Percentiles rank a stretch among this genome's conserved stretches.
phyloP scores from a whole-genome alignment of 2,113 vertebrate genomes.

The Chaetodon auriga region DNA sequence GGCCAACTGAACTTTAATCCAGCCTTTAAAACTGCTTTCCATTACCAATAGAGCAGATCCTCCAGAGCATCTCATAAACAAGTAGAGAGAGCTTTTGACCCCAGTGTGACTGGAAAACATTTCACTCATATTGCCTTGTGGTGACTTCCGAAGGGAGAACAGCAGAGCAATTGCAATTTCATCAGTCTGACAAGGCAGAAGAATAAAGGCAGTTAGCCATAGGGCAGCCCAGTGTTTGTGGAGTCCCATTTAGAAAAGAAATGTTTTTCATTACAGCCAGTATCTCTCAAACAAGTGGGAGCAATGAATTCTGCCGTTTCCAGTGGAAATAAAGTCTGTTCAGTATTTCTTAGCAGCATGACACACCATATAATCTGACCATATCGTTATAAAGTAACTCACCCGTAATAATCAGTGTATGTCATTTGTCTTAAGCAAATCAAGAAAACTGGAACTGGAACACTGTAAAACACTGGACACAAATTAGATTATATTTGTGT shows the following conservation, averaged over 20 bases:
- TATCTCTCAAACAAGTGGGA: conserved; percentile 37
- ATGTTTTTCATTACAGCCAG: conserved; percentile 60
- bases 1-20: conserved; percentile 32
- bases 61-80: conserved; percentile 40
- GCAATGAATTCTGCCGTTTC: conserved; percentile 11
- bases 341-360: not conserved
- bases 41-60: conserved; percentile 25
- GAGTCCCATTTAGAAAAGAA: conserved; percentile 59
- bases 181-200: conserved; percentile 54
- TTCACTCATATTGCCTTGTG: conserved; percentile 48
- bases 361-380: not conserved
- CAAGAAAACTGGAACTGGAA: not conserved
- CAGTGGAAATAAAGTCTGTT: conserved; percentile 1
- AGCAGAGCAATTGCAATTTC: conserved; percentile 48
- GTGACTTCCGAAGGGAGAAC: conserved; percentile 56
- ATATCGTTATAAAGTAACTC: not conserved
- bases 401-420: not conserved
- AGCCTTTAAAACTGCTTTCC: conserved; percentile 13
- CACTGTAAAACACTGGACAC: not conserved
- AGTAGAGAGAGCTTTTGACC: conserved; percentile 38
- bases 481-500: not conserved
- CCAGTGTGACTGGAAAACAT: conserved; percentile 51
- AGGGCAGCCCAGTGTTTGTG: conserved; percentile 34
- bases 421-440: not conserved
- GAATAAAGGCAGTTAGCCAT: conserved; percentile 58